Percentiles rank a stretch among this genome's conserved stretches.
Evolutionary conservation across 2,888 invertebrate species (phyloP).

Genomic region (Brachyopa scutellaris): DNA sequence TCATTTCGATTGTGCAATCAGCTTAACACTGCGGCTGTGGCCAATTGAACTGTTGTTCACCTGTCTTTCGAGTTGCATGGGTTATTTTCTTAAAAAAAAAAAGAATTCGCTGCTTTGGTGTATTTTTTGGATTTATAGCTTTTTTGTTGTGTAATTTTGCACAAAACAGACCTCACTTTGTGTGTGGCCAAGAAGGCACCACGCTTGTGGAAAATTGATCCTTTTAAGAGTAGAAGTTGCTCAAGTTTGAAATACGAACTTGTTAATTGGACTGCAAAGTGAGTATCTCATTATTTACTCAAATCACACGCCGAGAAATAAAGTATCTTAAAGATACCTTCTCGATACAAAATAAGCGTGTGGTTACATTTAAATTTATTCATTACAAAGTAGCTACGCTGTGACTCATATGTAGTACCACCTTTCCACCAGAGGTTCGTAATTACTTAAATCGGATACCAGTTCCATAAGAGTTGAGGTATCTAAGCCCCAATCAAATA

Average conservation of each 20-base stretch:
- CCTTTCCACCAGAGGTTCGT: neutral
- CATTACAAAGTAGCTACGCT: too few species aligned
- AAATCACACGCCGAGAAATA: too few species aligned
- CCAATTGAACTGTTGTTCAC: conserved; percentile 46
- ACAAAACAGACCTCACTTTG: too few species aligned
- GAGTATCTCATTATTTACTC: too few species aligned
- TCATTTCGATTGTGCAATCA: conserved; percentile 61
- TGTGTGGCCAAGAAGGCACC: too few species aligned
- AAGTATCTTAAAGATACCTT: too few species aligned
- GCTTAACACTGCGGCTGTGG: conserved; percentile 15
- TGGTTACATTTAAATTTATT: too few species aligned
- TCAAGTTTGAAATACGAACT: too few species aligned
- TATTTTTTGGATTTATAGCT: conserved; percentile 28
- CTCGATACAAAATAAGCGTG: too few species aligned
- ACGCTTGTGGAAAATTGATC: neutral
- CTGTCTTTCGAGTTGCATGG: conserved; percentile 38
- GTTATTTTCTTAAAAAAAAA: neutral
- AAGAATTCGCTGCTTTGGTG: neutral
- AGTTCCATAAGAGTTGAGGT: neutral
- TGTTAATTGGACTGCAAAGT: too few species aligned
- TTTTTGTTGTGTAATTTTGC: neutral
- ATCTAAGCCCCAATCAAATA: neutral
- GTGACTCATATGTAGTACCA: neutral
- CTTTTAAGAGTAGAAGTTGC: too few species aligned
- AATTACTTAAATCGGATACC: neutral